A percentile compares a stretch with the other conserved stretches of the same genome.
Conservation (phyloP, 2,797 vertebrate genomes). For the Gallinago nigripennis region DNA sequence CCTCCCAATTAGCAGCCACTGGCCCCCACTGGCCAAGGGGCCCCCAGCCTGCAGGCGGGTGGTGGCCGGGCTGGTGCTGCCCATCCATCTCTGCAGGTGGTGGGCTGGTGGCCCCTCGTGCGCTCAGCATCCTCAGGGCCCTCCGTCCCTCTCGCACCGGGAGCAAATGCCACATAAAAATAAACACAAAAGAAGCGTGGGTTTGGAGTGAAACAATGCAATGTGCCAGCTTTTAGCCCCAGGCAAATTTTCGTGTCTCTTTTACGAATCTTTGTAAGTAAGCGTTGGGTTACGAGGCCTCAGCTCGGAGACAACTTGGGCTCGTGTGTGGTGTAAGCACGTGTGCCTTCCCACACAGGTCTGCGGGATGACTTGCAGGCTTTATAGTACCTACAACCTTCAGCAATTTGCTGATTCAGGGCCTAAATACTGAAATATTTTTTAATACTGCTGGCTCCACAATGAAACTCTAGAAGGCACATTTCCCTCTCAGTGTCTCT, state of each 20-base stretch:
- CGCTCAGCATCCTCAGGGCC: rapidly evolving
- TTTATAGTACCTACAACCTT: neutral
- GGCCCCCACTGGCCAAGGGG: rapidly evolving
- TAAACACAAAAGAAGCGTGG: neutral
- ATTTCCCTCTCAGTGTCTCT: conserved; percentile 40
- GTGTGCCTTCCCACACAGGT: neutral
- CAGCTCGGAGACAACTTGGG: neutral
- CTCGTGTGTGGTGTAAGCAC: neutral
- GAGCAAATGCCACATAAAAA: neutral
- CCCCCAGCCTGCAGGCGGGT: neutral
- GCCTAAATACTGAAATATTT: conserved; percentile 56
- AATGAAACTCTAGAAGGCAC: conserved; percentile 56
- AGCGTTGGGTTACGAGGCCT: neutral
- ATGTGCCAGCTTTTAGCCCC: neutral
- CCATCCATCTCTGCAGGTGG: rapidly evolving
- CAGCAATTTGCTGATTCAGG: conserved; percentile 52
- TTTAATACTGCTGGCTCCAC: conserved; percentile 48
- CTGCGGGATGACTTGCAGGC: neutral
- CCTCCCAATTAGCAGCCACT: rapidly evolving
- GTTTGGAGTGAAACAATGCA: neutral
- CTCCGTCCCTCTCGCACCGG: rapidly evolving
- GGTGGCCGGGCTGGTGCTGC: rapidly evolving
- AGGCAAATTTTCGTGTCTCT: neutral
- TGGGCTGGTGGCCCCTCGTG: neutral
- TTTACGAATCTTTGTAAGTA: neutral